Evolutionary conservation across 1,140 invertebrate genomes (phyloP).

Genomic region (Monochamus saltuarius): DNA sequence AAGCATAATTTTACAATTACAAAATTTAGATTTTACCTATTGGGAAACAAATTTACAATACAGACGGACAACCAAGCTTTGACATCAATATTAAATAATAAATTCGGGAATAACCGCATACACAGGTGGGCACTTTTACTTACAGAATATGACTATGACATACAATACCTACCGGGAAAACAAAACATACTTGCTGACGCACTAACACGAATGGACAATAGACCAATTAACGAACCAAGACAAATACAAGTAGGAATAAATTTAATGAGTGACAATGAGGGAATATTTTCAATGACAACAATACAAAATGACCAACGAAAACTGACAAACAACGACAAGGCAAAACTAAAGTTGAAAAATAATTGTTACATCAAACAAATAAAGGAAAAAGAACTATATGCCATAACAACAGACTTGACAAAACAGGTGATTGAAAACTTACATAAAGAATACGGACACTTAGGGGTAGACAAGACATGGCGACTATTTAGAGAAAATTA

Average conservation of each 20-base stretch:
- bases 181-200: background rate
- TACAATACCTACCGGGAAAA: background rate
- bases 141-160: conserved; percentile 5
- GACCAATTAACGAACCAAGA: no score
- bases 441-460: no score
- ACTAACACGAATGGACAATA: background rate
- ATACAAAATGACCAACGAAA: no score
- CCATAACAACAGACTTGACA: no score
- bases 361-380: background rate
- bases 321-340: no score
- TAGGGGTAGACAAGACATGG: no score
- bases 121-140: background rate
- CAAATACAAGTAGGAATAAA: no score
- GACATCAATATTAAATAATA: background rate
- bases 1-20: background rate
- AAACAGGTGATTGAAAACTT: no score
- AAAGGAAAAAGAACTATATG: background rate
- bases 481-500: no score
- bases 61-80: background rate
- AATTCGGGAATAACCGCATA: background rate
- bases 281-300: no score
- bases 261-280: no score
- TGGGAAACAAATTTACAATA: background rate
- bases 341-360: no score
- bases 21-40: conserved; percentile 3